These are phyloP conservation scores for Caenorhabditis angaria DNA, from an alignment of 2,888 invertebrate species.

Conservation along the genomic window DNA sequence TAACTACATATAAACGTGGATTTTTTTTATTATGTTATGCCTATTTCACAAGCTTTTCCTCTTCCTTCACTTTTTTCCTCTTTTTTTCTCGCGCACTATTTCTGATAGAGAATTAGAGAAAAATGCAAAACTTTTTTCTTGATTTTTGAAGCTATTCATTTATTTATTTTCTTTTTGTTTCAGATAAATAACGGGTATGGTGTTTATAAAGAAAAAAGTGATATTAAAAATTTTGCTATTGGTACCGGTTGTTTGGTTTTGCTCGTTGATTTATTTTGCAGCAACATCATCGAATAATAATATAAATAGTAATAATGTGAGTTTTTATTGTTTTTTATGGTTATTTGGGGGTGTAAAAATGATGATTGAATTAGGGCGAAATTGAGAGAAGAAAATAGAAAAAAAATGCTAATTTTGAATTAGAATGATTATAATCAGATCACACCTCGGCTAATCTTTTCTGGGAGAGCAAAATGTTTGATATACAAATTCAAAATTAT, in stretches of 20 bases:
- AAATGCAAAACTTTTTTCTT: conserved; percentile 6
- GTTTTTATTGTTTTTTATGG: not conserved
- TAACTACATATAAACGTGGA: conserved; percentile 8
- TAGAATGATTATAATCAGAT: too few species aligned
- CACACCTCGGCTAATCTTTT: too few species aligned
- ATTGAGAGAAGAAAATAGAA: too few species aligned
- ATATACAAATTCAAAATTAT: too few species aligned
- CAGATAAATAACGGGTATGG: conserved; percentile 37
- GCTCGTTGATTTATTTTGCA: conserved; percentile 65
- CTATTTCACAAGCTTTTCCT: not conserved
- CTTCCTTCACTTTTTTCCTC: conserved; percentile 11
- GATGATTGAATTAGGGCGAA: too few species aligned
- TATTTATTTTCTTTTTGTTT: not conserved
- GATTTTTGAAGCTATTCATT: not conserved
- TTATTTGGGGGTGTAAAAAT: not conserved
- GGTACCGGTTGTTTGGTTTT: conserved; percentile 69
- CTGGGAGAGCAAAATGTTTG: too few species aligned
- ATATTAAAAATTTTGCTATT: conserved; percentile 63
- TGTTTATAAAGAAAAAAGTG: conserved; percentile 42
- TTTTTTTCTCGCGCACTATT: conserved; percentile 7
- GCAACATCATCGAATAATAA: conserved; percentile 35
- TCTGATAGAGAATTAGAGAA: not conserved
- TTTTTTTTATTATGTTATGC: not conserved
- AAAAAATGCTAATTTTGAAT: too few species aligned
- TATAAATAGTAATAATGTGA: conserved; percentile 21